Conservation (phyloP, 2,888 invertebrate genomes). For the Calameuta filiformis region DNA sequence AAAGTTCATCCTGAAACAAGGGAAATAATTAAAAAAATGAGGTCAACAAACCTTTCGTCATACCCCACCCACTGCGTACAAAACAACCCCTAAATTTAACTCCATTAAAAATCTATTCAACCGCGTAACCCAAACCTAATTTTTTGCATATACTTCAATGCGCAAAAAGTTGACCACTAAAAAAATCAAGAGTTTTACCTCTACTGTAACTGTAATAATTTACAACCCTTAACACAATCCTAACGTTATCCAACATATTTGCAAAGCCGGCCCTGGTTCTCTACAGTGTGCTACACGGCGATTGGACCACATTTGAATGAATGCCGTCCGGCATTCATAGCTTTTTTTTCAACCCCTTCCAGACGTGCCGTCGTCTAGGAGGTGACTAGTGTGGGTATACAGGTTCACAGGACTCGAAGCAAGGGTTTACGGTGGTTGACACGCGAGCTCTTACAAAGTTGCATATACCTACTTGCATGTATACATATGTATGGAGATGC, state of each 20-base stretch:
- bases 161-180: neutral
- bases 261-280: neutral
- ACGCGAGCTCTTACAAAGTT: conserved; percentile 27
- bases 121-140: neutral
- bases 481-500: conserved; percentile 1
- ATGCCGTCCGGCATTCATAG: conserved; percentile 46
- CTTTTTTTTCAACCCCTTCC: conserved; percentile 33
- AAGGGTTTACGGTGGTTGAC: conserved; percentile 34
- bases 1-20: neutral
- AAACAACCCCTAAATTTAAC: neutral
- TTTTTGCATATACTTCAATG: neutral
- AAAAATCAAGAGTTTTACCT: neutral
- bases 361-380: neutral
- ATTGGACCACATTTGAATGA: conserved; percentile 48
- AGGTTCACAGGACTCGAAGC: neutral
- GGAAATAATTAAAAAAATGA: neutral
- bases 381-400: neutral
- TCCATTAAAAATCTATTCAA: neutral
- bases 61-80: neutral
- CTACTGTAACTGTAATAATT: neutral
- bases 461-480: conserved; percentile 11
- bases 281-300: conserved; percentile 17
- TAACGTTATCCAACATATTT: neutral
- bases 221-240: neutral
- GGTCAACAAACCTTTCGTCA: neutral